Percentiles rank a stretch among this genome's conserved stretches.
Conservation (phyloP, 1,140 invertebrate species). For the Ceratina calcarata region DNA sequence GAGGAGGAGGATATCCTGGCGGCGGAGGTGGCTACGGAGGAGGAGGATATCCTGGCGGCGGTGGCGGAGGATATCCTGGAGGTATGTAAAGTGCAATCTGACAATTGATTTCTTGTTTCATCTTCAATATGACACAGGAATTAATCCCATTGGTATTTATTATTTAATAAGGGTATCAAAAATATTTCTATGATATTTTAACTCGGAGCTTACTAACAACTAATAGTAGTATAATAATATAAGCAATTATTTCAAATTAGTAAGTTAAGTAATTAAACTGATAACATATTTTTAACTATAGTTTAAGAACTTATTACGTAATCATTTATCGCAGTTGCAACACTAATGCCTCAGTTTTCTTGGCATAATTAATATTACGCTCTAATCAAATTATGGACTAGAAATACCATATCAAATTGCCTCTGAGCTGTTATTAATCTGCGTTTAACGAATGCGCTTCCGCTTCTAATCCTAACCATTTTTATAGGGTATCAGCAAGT, state of each 20-base stretch:
- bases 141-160: too few relatives aligned
- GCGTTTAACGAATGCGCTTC: constrained; percentile 4
- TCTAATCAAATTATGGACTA: too few relatives aligned
- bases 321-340: not conserved
- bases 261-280: not conserved
- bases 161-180: too few relatives aligned
- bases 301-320: not conserved
- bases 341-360: not conserved
- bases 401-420: not conserved
- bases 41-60: not conserved
- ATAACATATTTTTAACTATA: not conserved
- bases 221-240: not conserved
- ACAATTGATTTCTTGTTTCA: too few relatives aligned
- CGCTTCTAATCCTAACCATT: constrained; percentile 12
- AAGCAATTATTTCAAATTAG: not conserved
- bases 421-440: not conserved
- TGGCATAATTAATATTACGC: too few relatives aligned
- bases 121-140: too few relatives aligned
- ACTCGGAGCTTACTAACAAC: not conserved
- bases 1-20: too few relatives aligned
- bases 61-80: constrained; percentile 20
- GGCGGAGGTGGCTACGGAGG: constrained; percentile 36
- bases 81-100: not conserved
- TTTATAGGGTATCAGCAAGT: constrained; percentile 24
- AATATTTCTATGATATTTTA: too few relatives aligned